A percentile compares a stretch with the other conserved stretches of the same genome.
These are phyloP conservation scores for Arctia plantaginis DNA, from an alignment of 2,888 invertebrate genomes.

Conservation along the genomic window DNA sequence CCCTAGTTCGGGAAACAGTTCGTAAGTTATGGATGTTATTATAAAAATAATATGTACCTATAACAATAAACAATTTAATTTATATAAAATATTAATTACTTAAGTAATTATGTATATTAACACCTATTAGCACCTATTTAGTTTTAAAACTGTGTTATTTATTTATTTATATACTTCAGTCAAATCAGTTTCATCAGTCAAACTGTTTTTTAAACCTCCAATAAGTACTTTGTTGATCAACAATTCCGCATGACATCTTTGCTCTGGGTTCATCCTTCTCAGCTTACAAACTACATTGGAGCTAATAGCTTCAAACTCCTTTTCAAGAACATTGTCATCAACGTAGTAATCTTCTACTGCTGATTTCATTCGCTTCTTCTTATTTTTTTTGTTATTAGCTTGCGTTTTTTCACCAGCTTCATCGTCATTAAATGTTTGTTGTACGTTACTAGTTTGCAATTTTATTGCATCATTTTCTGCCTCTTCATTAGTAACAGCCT, in stretches of 20 bases:
- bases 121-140: neutral
- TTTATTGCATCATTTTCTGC: neutral
- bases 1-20: constrained; percentile 73
- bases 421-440: constrained; percentile 33
- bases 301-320: constrained; percentile 59
- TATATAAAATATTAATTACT: neutral
- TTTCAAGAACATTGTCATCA: constrained; percentile 37
- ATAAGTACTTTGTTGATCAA: constrained; percentile 63
- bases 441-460: constrained; percentile 25
- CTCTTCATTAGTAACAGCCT: constrained; percentile 12
- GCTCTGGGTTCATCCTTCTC: constrained; percentile 57
- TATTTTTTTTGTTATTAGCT: constrained; percentile 18
- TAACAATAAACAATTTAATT: too few relatives aligned
- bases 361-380: constrained; percentile 22
- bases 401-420: constrained; percentile 28
- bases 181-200: constrained; percentile 58
- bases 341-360: constrained; percentile 28
- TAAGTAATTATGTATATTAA: neutral
- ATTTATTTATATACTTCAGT: constrained; percentile 46
- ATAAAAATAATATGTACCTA: neutral
- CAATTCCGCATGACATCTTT: constrained; percentile 59
- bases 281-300: constrained; percentile 61
- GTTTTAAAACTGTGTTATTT: neutral
- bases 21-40: constrained; percentile 64
- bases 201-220: constrained; percentile 53